Evolutionary conservation across 2,797 vertebrate species (phyloP).

Genomic region (Nasua narica): DNA sequence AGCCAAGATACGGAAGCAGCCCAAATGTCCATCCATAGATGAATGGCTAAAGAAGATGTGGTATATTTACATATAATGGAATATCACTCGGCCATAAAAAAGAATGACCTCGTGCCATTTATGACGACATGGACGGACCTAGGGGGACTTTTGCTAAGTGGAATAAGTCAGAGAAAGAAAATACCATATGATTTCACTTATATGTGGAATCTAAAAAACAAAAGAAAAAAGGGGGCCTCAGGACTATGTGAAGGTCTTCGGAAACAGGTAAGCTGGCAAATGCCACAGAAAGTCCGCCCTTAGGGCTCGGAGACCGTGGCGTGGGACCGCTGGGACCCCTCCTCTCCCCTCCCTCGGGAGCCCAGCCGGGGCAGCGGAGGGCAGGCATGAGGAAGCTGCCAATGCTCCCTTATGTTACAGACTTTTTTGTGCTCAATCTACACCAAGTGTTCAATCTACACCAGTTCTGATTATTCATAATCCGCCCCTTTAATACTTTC

Average conservation of each 20-base stretch:
- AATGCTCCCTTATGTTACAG: neutral
- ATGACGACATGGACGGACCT: neutral
- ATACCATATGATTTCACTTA: neutral
- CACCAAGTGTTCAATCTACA: neutral
- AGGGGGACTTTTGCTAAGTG: neutral
- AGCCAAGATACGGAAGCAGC: neutral
- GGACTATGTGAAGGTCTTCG: neutral
- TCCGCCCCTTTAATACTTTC: neutral
- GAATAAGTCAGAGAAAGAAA: neutral
- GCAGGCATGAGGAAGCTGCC: accelerated
- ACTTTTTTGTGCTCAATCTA: neutral
- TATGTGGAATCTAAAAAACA: neutral
- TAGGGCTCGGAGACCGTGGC: accelerated
- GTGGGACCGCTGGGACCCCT: accelerated
- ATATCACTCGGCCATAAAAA: too few relatives aligned
- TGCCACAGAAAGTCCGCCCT: too few relatives aligned
- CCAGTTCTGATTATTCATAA: neutral
- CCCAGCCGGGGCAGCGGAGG: neutral
- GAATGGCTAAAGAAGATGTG: neutral
- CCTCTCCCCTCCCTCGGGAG: accelerated
- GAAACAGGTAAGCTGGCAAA: neutral
- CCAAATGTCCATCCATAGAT: neutral
- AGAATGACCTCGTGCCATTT: neutral
- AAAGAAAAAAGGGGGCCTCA: neutral
- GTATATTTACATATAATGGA: neutral